Evolutionary conservation across 2,888 invertebrate genomes (phyloP).

Genomic region (Noctuana brunneofusca): DNA sequence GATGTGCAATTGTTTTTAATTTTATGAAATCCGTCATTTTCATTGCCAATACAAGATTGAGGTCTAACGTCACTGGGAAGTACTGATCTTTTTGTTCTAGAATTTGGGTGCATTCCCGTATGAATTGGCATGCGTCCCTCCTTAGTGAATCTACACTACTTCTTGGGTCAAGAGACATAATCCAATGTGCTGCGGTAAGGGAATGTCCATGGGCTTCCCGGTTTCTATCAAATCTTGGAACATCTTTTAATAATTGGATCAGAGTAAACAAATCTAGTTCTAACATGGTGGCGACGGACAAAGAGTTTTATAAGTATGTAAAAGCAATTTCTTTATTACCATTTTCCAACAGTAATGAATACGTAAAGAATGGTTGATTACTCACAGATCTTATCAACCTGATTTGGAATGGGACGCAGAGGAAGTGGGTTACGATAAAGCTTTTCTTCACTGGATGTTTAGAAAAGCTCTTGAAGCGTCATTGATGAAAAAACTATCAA

Average conservation of each 20-base stretch:
- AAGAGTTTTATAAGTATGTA: constrained; percentile 41
- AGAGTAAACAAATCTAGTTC: constrained; percentile 50
- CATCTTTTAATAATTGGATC: constrained; percentile 60
- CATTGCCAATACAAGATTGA: too few relatives aligned
- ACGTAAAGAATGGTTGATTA: background rate
- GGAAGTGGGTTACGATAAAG: constrained; percentile 57
- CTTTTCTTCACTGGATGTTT: constrained; percentile 72
- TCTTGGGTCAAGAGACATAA: constrained; percentile 60
- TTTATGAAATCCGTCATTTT: too few relatives aligned
- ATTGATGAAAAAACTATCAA: constrained; percentile 50
- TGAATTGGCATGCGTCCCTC: constrained; percentile 62
- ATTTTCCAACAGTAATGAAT: background rate
- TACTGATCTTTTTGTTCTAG: constrained; percentile 48
- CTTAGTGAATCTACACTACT: constrained; percentile 62
- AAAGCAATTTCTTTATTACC: background rate
- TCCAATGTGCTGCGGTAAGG: constrained; percentile 56
- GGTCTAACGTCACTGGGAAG: too few relatives aligned
- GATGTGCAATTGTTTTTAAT: too few relatives aligned
- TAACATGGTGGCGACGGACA: constrained; percentile 45
- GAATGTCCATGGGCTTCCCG: constrained; percentile 68
- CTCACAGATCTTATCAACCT: constrained; percentile 64
- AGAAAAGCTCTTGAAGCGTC: constrained; percentile 63
- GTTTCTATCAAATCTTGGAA: constrained; percentile 58
- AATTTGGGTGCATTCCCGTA: constrained; percentile 66
- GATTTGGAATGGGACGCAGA: constrained; percentile 64